Evolutionary conservation across 2,113 vertebrate genomes (phyloP), one percentile per base, ranked within the genome.

Genomic region (Thunnus maccoyii): DNA sequence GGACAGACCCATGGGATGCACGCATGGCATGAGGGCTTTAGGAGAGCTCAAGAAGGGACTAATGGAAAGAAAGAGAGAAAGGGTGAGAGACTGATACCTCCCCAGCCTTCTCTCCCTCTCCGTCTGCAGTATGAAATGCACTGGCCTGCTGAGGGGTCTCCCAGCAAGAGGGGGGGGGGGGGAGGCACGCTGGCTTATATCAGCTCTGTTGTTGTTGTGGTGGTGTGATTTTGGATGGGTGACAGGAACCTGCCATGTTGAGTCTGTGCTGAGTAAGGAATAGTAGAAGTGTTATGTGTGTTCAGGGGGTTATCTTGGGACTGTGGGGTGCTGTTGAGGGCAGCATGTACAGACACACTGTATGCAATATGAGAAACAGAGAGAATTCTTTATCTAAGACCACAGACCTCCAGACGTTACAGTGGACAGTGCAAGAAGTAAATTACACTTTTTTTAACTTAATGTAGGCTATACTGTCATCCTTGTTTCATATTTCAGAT

Each of bases 1-100:
- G 91, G 93, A 87, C 76, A 87, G 78, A 83, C 72, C 68, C 61
- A 75, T 65, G 55, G 76, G 68, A 85, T 71, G 54, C 51, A 76
- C 0, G 32, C 70, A 55, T 80, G 71, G 70, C 50, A 74, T 70
- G 67, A 70, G 61, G 64, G 12, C 44, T 66, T 0, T 0, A 51
- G 57, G 52, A 65, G 57, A 25, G 44, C 8, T 85, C 79, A 52
- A 51, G 58, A 70, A 27, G 50, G 20, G 44, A 61, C n/a, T 0
- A 15, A 60, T 22, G 18, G 60, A 52, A n/a, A 41, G 47, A 18
- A 41, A 12, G 2, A 30, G 44, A 61, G 56, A 73, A n/a, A 73
- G 58, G 18, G 15, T 66, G 63, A 73, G 56, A 67, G 32, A 66
- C 44, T 17, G 14, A 32, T 36, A 20, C 52, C 13, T 62, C 17